Evolutionary conservation across 2,888 invertebrate species (phyloP), one percentile per base, ranked within the genome.

Genomic region (Eristalinus sepulchralis): DNA sequence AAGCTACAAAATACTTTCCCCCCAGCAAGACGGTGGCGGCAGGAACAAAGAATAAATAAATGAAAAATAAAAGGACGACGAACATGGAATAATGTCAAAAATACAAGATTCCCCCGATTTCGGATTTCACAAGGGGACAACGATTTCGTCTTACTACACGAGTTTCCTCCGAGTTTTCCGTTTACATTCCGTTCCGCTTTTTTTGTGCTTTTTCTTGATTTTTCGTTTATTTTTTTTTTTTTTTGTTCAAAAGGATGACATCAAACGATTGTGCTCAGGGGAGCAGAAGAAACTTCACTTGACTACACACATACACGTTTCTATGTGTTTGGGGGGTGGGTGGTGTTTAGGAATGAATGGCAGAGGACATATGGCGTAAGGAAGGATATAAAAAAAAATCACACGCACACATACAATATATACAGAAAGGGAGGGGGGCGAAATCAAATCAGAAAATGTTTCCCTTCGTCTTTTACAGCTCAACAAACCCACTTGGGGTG

Each of bases 361-460:
- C 72, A 73, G 60, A 67, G 67, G 72, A 80, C 67, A 67, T 73
- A 72, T 66, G 47, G 68, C 57, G 64, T 57, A 34, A 13, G 36
- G 27, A 53, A 11, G 13, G 53, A 53, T 2, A n/a, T 13, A 13
- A 17, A 57, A 13, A 67, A 53, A 27, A 62, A 24, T 59, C 24
- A 62, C 60, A 71, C 60, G 47, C 13, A 31, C 24, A 11, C 22
- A 63, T 31, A 47, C 33, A 62, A n/a, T 53, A 47, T 6, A 10
- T 57, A 53, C 27, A 27, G 8, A 17, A 17, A 22, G n/a, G 11
- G 24, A 62, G 62, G 34, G 64, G 59, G 24, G 57, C n/a, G n/a
- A 85, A 82, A 85, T 82, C 77, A 85, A 78, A 85, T 85, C 85
- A 85, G 76, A 71, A 78, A 70, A 71, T 63, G n/a, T 67, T 36